Evolutionary conservation across 1,140 invertebrate species (phyloP).

Genomic region (Pristionchus pacificus): DNA sequence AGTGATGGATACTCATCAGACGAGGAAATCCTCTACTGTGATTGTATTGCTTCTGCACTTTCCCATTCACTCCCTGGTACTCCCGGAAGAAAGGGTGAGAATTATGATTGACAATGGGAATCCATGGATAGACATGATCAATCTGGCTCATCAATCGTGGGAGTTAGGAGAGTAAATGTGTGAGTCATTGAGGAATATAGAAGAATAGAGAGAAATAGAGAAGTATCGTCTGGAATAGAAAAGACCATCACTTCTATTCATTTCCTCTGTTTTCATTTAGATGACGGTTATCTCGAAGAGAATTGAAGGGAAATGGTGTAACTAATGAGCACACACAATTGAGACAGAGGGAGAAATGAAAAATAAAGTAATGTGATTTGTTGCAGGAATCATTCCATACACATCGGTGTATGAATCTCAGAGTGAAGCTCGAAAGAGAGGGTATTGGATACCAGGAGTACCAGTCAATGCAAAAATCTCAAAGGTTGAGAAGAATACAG

Average conservation of each 20-base stretch:
- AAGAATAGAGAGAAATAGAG: neutral
- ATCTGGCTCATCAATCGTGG: neutral
- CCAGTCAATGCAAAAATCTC: constrained; percentile 57
- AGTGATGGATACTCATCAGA: constrained; percentile 20
- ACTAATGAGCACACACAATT: neutral
- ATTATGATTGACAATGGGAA: too few relatives aligned
- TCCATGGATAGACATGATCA: neutral
- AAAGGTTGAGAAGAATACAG: constrained; percentile 54
- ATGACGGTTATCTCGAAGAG: neutral
- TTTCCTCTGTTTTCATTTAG: neutral
- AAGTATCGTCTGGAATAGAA: neutral
- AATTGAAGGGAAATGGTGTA: neutral
- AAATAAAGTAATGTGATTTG: neutral
- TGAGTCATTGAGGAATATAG: neutral
- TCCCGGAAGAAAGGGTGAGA: constrained; percentile 37
- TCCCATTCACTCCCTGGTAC: constrained; percentile 34
- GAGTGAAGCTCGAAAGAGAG: constrained; percentile 50
- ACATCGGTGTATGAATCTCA: constrained; percentile 53
- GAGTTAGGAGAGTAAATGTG: neutral
- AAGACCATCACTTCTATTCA: neutral
- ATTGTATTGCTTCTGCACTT: constrained; percentile 33
- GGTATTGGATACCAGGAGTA: constrained; percentile 59
- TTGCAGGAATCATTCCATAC: constrained; percentile 57
- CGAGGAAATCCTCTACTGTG: constrained; percentile 38
- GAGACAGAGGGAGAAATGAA: neutral